Base-by-base conservation (phyloP, 2,888 invertebrate genomes). In the Pycnomerus fuliginosus region DNA sequence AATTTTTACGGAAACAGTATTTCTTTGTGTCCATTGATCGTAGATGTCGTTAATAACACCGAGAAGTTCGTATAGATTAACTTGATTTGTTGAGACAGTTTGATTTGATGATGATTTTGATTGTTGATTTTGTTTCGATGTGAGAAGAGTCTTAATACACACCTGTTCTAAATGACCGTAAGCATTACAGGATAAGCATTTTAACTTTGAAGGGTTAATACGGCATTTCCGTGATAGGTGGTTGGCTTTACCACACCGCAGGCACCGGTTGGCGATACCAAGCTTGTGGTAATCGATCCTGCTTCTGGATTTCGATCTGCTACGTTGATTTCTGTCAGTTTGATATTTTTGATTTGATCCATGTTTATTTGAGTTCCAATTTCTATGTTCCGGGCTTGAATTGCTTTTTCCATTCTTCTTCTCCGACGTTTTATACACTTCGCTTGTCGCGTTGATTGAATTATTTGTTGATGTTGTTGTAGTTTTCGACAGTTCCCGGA, bases 1-100 rank as follows among this genome's bases (percentile, higher is more conserved):
- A 25, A 25, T 25, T 10, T 25, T 10, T 11, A 33, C 42, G 7
- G 42, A n/a, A 10, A 25, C 20, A 20, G 7, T 7, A 20, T 20
- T 7, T 20, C 20, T 20, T 20, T 20, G 20, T 8, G 20, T 8
- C 8, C 8, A n/a, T 25, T 25, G 7, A 4, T 25, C 27, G 10
- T n/a, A 25, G 10, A 25, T 25, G 27, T 25, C 27, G n/a, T n/a
- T n/a, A n/a, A n/a, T n/a, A n/a, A n/a, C n/a, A n/a, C n/a, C n/a
- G n/a, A n/a, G n/a, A n/a, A n/a, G n/a, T n/a, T n/a, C n/a, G n/a
- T n/a, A n/a, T n/a, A n/a, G n/a, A n/a, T n/a, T n/a, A n/a, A n/a
- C n/a, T n/a, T n/a, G n/a, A n/a, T n/a, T n/a, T n/a, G n/a, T n/a
- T n/a, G n/a, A n/a, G n/a, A n/a, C n/a, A n/a, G n/a, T n/a, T n/a